These are phyloP conservation scores for Forbesichthys papilliferus DNA, from an alignment of 2,113 vertebrate species.

Conservation along the genomic window DNA sequence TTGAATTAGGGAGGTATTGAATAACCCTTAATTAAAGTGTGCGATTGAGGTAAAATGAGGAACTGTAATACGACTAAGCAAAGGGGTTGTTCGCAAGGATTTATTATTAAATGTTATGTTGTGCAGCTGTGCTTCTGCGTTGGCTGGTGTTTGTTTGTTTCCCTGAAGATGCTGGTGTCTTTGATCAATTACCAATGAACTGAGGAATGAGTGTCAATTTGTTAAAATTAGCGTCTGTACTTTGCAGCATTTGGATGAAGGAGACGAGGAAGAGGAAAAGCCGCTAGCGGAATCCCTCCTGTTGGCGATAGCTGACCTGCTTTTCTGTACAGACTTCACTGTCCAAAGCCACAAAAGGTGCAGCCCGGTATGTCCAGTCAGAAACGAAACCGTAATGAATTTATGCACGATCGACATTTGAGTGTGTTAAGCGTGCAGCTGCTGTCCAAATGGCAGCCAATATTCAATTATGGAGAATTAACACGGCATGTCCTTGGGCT, in stretches of 20 bases:
- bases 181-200: background rate
- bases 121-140: background rate
- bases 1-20: conserved; percentile 55
- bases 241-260: conserved; percentile 63
- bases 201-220: background rate
- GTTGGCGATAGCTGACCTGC: conserved; percentile 89
- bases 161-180: background rate
- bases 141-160: background rate
- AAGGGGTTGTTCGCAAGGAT: background rate
- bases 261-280: conserved; percentile 76
- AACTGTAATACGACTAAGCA: conserved; percentile 14
- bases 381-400: background rate
- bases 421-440: background rate
- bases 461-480: background rate
- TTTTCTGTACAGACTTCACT: conserved; percentile 96
- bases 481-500: background rate
- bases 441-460: background rate
- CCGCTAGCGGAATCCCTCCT: conserved; percentile 92
- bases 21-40: conserved; percentile 60
- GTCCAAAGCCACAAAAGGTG: conserved; percentile 85
- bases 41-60: conserved; percentile 31
- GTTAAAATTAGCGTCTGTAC: background rate
- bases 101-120: background rate
- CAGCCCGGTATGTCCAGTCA: conserved; percentile 52
- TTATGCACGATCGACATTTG: background rate